Base-by-base conservation (phyloP, 2,113 vertebrate species). In the Rhabdomys dilectus region DNA sequence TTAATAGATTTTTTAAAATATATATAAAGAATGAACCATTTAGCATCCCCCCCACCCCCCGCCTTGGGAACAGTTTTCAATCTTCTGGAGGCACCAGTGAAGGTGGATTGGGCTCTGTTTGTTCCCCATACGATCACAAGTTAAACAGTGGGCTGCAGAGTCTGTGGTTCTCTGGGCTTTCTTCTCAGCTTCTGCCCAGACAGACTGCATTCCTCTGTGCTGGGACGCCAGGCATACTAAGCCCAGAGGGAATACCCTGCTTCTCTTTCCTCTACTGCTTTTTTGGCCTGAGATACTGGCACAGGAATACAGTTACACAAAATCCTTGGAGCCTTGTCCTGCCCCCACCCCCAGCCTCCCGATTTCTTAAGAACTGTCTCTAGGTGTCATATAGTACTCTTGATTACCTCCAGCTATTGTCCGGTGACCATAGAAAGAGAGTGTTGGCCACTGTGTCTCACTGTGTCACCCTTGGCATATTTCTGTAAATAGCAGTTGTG, bases 111-210 rank as follows among this genome's bases (percentile, higher is more conserved):
- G 42, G 77, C 10, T 39, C 0, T 31, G 39, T 34, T 0, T 36
- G 36, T 34, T 80, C 73, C 36, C 31, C 42, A 64, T 22, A 17
- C 24, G n/a, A 51, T 56, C 72, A 13, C 60, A 60, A 91, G 66
- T 36, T 68, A 70, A 1, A 19, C 2, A 78, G 53, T 5, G 0
- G 2, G 72, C 19, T 26, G 22, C 58, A 51, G 68, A 42, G n/a
- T 31, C n/a, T 8, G 13, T 36, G 48, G 9, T 80, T 73, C 53
- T 88, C 75, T 86, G 89, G 66, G 68, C 34, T 56, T 89, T 91
- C 53, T 86, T 31, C 70, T 70, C 93, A 72, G 73, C 42, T 58
- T 95, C 48, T 88, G 75, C 75, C 97, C 94, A 96, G 96, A 97
- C 92, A 81, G 45, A 91, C 45, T 70, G 48, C 91, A 93, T 96